phyloP scores from a whole-genome alignment of 2,888 invertebrate genomes.

The Rhabditophanes sp. region DNA sequence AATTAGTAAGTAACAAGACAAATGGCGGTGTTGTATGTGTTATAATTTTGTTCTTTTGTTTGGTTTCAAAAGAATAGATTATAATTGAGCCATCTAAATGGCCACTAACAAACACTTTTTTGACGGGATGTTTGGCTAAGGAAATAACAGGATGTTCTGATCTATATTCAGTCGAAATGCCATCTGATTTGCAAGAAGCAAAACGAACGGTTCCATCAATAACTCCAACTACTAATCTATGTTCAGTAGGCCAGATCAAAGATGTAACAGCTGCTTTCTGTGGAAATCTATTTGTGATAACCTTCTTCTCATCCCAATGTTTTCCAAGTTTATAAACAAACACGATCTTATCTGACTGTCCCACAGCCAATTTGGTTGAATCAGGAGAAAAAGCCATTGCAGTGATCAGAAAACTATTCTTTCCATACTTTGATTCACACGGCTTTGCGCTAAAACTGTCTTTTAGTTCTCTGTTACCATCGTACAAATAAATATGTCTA shows the following conservation, averaged over 20 bases:
- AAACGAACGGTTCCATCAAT: conserved; percentile 65
- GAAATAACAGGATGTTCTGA: conserved; percentile 74
- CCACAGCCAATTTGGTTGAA: conserved; percentile 82
- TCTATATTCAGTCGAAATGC: conserved; percentile 69
- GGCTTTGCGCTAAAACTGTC: conserved; percentile 94
- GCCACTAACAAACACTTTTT: conserved; percentile 59
- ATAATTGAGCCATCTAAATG: conserved; percentile 79
- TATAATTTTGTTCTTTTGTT: conserved; percentile 48
- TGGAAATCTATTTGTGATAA: conserved; percentile 91
- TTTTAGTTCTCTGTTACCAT: conserved; percentile 59
- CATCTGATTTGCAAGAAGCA: conserved; percentile 70
- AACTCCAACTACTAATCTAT: conserved; percentile 71
- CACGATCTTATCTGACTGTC: conserved; percentile 88
- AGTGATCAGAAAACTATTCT: conserved; percentile 69
- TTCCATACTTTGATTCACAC: conserved; percentile 58
- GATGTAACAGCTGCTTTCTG: conserved; percentile 62
- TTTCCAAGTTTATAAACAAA: conserved; percentile 93
- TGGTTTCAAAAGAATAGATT: conserved; percentile 53
- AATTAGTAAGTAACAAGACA: conserved; percentile 62
- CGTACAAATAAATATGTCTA: conserved; percentile 69
- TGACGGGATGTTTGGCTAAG: conserved; percentile 18
- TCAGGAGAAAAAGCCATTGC: conserved; percentile 83
- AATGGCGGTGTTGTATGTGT: conserved; percentile 66
- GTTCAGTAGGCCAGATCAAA: conserved; percentile 65
- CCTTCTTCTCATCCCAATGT: conserved; percentile 90